Base-by-base conservation (phyloP, 2,113 vertebrate genomes). In the Picathartes gymnocephalus region DNA sequence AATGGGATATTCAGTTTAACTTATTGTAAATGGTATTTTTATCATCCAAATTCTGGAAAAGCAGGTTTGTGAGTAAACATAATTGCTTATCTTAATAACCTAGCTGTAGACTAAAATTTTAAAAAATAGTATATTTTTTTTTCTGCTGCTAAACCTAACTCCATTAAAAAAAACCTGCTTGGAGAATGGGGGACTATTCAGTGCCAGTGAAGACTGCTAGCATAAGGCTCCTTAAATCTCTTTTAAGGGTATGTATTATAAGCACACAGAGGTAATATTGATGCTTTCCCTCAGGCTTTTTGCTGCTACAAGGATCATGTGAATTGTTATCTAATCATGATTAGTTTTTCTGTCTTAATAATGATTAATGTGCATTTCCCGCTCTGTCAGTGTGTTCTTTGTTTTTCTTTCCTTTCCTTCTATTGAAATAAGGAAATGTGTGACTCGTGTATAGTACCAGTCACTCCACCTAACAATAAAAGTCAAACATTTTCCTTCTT, bases 341-440 rank as follows among this genome's bases (percentile, higher is more conserved):
- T 79, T 69, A 90, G 79, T 90, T 90, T 82, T 57, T 87, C 53
- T 93, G 35, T 92, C 91, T 93, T 58, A 90, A 56, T 88, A 92
- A 88, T 50, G 51, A 93, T 81, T 91, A 77, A 81, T 87, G 44
- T 73, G 28, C 40, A 91, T 50, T 84, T 42, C 48, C 66, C 91
- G 48, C 80, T 90, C 12, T 65, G 74, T 48, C 89, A 64, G 76
- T 85, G 47, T 80, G n/a, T 53, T 91, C 37, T 93, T 65, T 74
- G 42, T 27, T 93, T 93, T 88, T 61, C 15, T 62, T 40, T 93
- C 54, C n/a, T 66, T 15, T 50, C 57, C 60, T 95, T 64, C 45
- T 81, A 42, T 20, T 64, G 70, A 57, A 74, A 54, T 84, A 95
- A 95, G 18, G 28, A 53, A 58, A 10, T 18, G 45, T 54, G 62